Evolutionary conservation across 2,888 invertebrate species (phyloP), one percentile per base, ranked within the genome.

Genomic region (Beris morrisii): DNA sequence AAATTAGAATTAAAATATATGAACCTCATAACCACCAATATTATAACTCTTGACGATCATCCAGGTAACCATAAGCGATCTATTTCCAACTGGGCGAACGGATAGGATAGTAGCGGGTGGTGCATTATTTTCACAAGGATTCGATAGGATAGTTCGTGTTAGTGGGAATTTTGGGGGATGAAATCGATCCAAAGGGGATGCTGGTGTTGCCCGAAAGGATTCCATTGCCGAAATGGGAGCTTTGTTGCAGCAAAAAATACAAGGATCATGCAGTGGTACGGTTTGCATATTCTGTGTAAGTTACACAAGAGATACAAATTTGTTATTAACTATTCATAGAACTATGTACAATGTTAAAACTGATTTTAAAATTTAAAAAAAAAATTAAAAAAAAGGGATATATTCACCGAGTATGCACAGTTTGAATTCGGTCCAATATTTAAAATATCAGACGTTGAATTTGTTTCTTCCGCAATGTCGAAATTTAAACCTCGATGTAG

Each of bases 1-100:
- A 15, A 38, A 57, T 12, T 4, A 22, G 5, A 44, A 22, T 22
- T 12, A 55, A 55, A 44, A 50, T 45, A 55, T 55, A 56, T 56
- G 38, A 56, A 79, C 79, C 76, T 79, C 79, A 64, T 78, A 80
- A 7, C 80, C 80, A 13, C 70, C 74, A 69, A 80, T 73, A 43
- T 74, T 77, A 50, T 44, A 67, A 58, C 75, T 73, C 69, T 75
- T 76, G 61, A 74, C 72, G 53, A 78, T 69, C 31, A 69, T 72
- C 79, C 79, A 79, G 67, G 74, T 74, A 44, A 80, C 69, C 54
- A 75, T 77, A 52, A 79, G 73, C 22, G 79, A 75, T 32, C 72
- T 68, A 38, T 72, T 66, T 11, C 77, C 78, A 30, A 79, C 64
- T 22, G 74, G 74, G 11, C 71, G 71, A 5, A 79, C 76, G 22